Base-by-base conservation (phyloP, 2,797 vertebrate genomes). In the Peromyscus nudipes region DNA sequence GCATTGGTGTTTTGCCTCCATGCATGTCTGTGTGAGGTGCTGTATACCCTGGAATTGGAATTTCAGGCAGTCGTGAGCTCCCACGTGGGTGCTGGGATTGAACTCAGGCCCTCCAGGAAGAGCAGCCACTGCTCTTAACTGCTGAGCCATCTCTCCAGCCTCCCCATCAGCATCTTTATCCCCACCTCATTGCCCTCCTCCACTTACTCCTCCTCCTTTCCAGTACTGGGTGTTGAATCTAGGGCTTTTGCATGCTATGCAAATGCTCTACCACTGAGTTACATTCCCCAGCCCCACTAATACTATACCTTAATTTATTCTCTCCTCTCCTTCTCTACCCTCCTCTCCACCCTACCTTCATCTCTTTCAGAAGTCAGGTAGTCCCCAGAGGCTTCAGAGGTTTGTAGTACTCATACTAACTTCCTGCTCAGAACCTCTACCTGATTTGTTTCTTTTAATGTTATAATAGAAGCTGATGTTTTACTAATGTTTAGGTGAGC, bases 401-500 rank as follows among this genome's bases (percentile, higher is more conserved):
- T 93, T 2, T 64, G 29, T 71, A 81, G 89, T 25, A 43, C 10
- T 87, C 5, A 4, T 60, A 82, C 21, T 91, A 27, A 71, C 73
- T 94, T 76, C 92, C 49, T 75, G 14, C 46, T 94, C 91, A 57
- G 43, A 91, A 93, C 89, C 52, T 60, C 57, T 94, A 29, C 71
- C 43, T 93, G 27, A 11, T 95, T 83, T 92, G 43, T 81, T 95
- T 91, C 37, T 95, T 95, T 46, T 55, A 76, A 64, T 79, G 19
- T 65, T 89, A 31, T 43, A 79, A 83, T 65, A 83, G 83, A 96
- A 96, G 77, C 3, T 73, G 37, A 6, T 62, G 43, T 69, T 95
- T 85, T 79, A 49, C 25, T 91, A 86, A 89, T 19, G 77, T 89
- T 87, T 60, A 91, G n/a, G 12, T 67, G 92, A 91, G 31, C 52